Evolutionary conservation across 2,888 invertebrate species (phyloP), one percentile per base, ranked within the genome.

Genomic region (Calliopum simillimum): DNA sequence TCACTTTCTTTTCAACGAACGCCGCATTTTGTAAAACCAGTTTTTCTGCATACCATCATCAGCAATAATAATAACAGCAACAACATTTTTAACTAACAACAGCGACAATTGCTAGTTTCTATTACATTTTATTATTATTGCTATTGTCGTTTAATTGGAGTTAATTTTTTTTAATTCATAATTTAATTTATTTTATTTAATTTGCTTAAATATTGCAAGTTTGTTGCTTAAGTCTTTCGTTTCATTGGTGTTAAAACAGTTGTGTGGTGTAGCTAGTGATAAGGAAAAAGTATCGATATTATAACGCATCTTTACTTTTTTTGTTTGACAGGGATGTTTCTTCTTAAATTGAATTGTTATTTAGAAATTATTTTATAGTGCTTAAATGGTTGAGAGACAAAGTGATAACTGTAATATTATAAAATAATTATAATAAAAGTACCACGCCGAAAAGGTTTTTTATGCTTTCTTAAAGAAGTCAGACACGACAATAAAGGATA

Each of bases 151-250:
- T 33, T 67, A 14, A 67, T 56, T 58, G 67, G 19, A 70, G 23
- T 21, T 51, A 58, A n/a, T 12, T 55, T 19, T 63, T 53, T 51
- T 58, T 58, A 62, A 64, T 62, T 69, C 23, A 56, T 43, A 14
- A 13, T n/a, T 21, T 6, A 8, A 6, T 53, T 56, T 21, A 56
- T 25, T 56, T 56, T 4, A 56, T 14, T 56, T 14, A 13, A 8
- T 55, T 55, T n/a, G 19, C 19, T 19, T 12, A 53, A n/a, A 53
- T 21, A 19, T 19, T 25, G 65, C 71, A 75, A 77, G 80, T 80
- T 80, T 72, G 80, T 79, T 75, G 74, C 80, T 72, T 77, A 78
- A 79, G 79, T 80, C 79, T 76, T 80, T 79, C 74, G 79, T 78
- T 76, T 76, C 51, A 19, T 56, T 71, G 19, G 1, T 1, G 8